These are phyloP conservation scores for Argyra leucocephala DNA, from an alignment of 2,888 invertebrate species.

Conservation along the genomic window DNA sequence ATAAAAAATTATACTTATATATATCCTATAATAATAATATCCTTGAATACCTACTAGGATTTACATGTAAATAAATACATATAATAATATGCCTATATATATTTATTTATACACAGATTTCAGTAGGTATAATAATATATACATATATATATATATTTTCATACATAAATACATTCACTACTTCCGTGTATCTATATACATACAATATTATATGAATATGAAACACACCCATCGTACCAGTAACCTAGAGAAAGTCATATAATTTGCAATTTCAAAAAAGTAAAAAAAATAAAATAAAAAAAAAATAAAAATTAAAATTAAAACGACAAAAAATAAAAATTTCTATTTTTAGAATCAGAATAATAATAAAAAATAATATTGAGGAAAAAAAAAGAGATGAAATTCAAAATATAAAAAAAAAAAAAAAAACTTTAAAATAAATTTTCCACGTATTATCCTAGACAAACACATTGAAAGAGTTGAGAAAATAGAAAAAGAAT, in stretches of 20 bases:
- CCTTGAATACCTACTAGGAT: neutral
- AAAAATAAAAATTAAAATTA: neutral
- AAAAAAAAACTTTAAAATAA: too few relatives aligned
- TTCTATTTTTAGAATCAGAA: neutral
- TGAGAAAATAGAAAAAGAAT: too few relatives aligned
- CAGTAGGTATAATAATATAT: neutral
- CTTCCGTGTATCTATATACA: too few relatives aligned
- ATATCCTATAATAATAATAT: too few relatives aligned
- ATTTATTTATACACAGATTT: neutral
- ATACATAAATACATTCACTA: neutral
- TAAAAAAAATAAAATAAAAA: neutral
- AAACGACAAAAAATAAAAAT: neutral
- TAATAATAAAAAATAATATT: neutral
- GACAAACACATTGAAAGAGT: too few relatives aligned
- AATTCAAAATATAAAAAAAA: too few relatives aligned
- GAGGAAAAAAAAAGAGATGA: too few relatives aligned
- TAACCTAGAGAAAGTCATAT: constrained; percentile 2
- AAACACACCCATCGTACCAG: neutral
- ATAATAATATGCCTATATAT: neutral
- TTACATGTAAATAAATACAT: neutral
- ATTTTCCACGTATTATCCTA: too few relatives aligned
- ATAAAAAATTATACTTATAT: too few relatives aligned
- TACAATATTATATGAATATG: too few relatives aligned
- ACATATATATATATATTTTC: neutral
- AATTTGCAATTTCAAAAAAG: neutral